These are phyloP conservation scores for Pyxicephalus adspersus DNA, from an alignment of 2,113 vertebrate species.

Conservation along the genomic window DNA sequence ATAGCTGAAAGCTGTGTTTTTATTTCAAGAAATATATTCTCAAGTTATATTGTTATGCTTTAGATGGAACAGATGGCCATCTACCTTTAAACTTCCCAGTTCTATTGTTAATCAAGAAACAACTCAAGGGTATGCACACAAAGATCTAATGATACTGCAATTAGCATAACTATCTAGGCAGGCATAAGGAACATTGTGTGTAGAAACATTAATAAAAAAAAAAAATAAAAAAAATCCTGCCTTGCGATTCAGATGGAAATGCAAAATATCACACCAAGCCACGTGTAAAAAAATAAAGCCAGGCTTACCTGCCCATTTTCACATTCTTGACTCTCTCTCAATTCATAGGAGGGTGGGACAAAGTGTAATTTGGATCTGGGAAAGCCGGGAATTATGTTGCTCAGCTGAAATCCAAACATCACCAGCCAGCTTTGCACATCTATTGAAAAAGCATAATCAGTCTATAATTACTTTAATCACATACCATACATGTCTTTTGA, in stretches of 20 bases:
- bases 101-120: conserved; percentile 70
- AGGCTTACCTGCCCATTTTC: conserved; percentile 90
- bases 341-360: conserved; percentile 91
- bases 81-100: conserved; percentile 64
- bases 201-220: conserved; percentile 17
- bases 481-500: background rate
- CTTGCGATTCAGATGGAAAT: conserved; percentile 2
- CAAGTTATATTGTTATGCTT: conserved; percentile 63
- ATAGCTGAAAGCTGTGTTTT: conserved; percentile 59
- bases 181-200: conserved; percentile 58
- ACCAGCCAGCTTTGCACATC: conserved; percentile 99
- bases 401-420: conserved; percentile 99
- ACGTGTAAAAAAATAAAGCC: background rate
- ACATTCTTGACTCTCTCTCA: conserved; percentile 91
- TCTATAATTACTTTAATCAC: background rate
- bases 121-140: conserved; percentile 64
- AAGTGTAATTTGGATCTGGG: conserved; percentile 95
- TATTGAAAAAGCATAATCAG: conserved; percentile 61
- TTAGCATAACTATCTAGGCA: conserved; percentile 66
- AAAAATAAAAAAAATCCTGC: conserved; percentile 16
- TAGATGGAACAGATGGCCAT: conserved; percentile 68
- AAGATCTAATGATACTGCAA: conserved; percentile 67
- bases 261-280: background rate
- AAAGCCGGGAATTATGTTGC: conserved; percentile 98
- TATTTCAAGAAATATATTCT: conserved; percentile 59